Evolutionary conservation across 2,113 vertebrate species (phyloP).

Genomic region (Protobothrops flavoviridis): DNA sequence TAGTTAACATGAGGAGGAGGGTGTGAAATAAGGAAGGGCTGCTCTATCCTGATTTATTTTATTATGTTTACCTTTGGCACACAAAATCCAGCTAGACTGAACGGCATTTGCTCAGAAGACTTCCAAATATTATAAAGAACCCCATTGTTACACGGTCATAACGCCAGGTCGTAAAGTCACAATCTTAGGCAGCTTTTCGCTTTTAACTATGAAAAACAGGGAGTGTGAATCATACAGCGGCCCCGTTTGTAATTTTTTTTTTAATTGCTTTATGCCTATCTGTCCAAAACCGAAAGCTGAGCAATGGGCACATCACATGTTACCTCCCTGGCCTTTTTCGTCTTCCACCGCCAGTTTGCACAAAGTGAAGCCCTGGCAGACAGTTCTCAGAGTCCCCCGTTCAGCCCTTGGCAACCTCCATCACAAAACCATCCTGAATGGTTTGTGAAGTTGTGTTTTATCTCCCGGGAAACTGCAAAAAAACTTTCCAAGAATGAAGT

Average conservation of each 20-base stretch:
- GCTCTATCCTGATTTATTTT: background rate
- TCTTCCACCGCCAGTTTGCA: conserved; percentile 18
- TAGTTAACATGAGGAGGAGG: background rate
- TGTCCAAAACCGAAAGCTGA: background rate
- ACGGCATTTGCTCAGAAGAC: conserved; percentile 11
- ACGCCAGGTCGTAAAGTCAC: background rate
- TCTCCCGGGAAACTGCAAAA: conserved; percentile 78
- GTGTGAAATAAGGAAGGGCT: background rate
- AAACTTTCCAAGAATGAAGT: conserved; percentile 76
- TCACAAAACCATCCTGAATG: conserved; percentile 66
- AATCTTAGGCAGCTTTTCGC: background rate
- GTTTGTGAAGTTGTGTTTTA: conserved; percentile 66
- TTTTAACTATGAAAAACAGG: background rate
- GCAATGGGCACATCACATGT: conserved; percentile 1
- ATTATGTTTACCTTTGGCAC: background rate
- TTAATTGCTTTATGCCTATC: background rate
- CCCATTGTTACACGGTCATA: conserved; percentile 4
- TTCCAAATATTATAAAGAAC: conserved; percentile 44
- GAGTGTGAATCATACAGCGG: background rate
- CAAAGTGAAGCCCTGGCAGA: conserved; percentile 45
- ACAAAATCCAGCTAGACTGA: background rate
- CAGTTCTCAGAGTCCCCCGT: conserved; percentile 67
- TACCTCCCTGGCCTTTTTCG: background rate
- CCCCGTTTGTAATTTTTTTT: too few species aligned
- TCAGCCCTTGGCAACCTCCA: conserved; percentile 66